Base-by-base conservation (phyloP, 2,797 vertebrate species). In the Syngnathus rostellatus region DNA sequence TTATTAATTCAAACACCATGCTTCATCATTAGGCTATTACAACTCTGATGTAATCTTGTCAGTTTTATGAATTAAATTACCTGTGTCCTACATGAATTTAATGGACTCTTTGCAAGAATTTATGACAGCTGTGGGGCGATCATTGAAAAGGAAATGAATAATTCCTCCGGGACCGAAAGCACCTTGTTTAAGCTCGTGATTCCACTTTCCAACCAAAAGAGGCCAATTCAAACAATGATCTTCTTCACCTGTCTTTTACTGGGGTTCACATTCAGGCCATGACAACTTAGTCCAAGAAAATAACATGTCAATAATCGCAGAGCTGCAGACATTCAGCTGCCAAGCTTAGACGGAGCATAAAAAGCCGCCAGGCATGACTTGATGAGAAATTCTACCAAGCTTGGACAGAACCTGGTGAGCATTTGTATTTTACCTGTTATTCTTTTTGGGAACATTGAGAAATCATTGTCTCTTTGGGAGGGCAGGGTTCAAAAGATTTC, bases 1-100 rank as follows among this genome's bases (percentile, higher is more conserved):
- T 74, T 77, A 86, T 88, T 85, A 87, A 86, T 75, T 86, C 83
- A 78, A 87, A 86, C 82, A 88, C 83, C 79, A 79, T 86, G 81
- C 77, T 83, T 88, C 81, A 86, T 87, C 86, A 86, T 86, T 84
- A 86, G 71, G 74, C 77, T 72, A 68, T 81, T 81, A 85, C 78
- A 77, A 78, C 73, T 83, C 59, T 10, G 76, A 87, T 88, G 79
- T 84, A 85, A 88, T 87, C 83, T 83, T 74, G 75, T 75, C 40
- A 86, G 74, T 76, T 23, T 87, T 86, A 86, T 86, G 83, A 86
- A 88, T 89, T 84, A 78, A 87, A 88, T 89, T 84, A 87, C 85
- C 83, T 87, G 86, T 81, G 83, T 87, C 82, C 79, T 86, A 84
- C 82, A 85, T 80, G 83, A 83, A 77, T 83, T 86, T 88, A 86